Percentiles rank a stretch among this genome's conserved stretches.
Evolutionary conservation across 2,888 invertebrate genomes (phyloP).

Genomic region (Eristalis pertinax): DNA sequence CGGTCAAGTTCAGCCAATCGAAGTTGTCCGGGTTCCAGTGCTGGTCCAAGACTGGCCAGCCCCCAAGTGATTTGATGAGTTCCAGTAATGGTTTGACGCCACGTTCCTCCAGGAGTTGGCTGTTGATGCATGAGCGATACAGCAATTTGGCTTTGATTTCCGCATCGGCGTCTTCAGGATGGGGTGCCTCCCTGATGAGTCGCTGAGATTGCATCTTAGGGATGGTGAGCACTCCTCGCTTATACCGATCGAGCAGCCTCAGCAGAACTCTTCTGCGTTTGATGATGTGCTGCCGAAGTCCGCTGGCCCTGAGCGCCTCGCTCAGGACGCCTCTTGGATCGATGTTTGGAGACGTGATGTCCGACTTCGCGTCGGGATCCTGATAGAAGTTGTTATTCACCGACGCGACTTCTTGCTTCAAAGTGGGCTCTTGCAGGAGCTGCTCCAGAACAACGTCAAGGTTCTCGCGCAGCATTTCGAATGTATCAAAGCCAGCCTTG

Average conservation of each 20-base stretch:
- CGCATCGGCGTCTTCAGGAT: conserved; percentile 83
- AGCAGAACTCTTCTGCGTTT: conserved; percentile 75
- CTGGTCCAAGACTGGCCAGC: conserved; percentile 91
- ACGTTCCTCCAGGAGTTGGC: conserved; percentile 86
- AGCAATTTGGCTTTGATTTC: conserved; percentile 91
- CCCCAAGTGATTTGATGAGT: conserved; percentile 88
- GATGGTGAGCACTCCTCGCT: conserved; percentile 74
- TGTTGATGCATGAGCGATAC: conserved; percentile 94
- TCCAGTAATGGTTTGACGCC: conserved; percentile 88
- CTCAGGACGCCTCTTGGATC: conserved; percentile 39
- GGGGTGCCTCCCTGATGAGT: neutral
- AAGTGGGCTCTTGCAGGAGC: conserved; percentile 83
- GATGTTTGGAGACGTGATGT: conserved; percentile 65
- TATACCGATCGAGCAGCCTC: conserved; percentile 76
- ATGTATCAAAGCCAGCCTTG: conserved; percentile 93
- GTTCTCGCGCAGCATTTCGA: conserved; percentile 93
- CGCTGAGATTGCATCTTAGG: neutral
- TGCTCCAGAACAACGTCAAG: conserved; percentile 87
- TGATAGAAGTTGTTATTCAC: conserved; percentile 74
- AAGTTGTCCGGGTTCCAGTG: conserved; percentile 86
- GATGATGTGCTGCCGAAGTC: conserved; percentile 76
- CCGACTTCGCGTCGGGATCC: conserved; percentile 71
- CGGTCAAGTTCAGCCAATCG: conserved; percentile 88
- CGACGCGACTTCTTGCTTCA: conserved; percentile 57
- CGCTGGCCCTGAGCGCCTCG: conserved; percentile 72